Percentiles rank a stretch among this genome's conserved stretches.
Evolutionary conservation across 2,113 vertebrate genomes (phyloP).

Genomic region (Galemys pyrenaicus): DNA sequence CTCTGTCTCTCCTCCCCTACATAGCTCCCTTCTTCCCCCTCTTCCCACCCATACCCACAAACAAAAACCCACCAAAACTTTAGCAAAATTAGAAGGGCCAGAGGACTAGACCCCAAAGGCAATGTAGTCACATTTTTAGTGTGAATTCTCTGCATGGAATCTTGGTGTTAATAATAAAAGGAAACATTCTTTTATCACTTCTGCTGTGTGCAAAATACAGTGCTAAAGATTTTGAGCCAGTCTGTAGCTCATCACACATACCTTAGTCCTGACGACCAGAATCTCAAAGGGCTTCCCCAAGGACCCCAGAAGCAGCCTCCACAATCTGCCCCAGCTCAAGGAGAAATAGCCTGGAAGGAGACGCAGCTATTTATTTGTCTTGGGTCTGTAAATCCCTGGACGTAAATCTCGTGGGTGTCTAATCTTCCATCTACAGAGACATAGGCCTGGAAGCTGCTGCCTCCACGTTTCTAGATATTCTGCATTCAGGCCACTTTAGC

Average conservation of each 20-base stretch:
- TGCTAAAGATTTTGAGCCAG: background rate
- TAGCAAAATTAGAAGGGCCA: background rate
- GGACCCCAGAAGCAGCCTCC: background rate
- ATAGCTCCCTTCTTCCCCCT: background rate
- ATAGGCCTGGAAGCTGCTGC: background rate
- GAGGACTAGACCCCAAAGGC: constrained; percentile 47
- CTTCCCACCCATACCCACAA: background rate
- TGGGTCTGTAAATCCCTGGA: background rate
- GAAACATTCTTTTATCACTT: constrained; percentile 49
- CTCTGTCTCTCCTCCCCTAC: background rate
- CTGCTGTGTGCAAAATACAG: constrained; percentile 65
- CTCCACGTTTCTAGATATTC: constrained; percentile 23
- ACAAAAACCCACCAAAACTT: constrained; percentile 64
- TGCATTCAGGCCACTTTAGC: background rate
- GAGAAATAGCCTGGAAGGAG: background rate
- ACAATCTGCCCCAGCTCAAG: background rate
- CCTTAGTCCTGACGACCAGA: background rate
- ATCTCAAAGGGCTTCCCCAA: background rate
- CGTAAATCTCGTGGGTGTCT: background rate
- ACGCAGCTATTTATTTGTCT: background rate
- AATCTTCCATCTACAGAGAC: background rate
- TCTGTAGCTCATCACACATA: background rate
- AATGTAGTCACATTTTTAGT: background rate
- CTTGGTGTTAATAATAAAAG: constrained; percentile 61
- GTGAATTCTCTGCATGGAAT: constrained; percentile 65